phyloP scores from a whole-genome alignment of 2,797 vertebrate species.

The Rhabdophis nuchalis region DNA sequence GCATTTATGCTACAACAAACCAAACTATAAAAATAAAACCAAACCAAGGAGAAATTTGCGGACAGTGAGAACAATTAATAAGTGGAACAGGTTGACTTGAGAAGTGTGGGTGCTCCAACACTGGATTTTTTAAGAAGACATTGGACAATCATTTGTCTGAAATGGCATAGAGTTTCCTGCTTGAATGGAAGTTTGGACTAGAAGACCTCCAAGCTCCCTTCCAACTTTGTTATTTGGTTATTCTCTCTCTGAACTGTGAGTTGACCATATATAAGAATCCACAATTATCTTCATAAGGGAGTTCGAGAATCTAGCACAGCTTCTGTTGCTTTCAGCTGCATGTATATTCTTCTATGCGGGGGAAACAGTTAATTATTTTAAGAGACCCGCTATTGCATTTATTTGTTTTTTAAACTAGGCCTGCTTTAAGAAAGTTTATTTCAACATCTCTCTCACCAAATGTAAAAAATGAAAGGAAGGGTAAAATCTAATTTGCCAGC shows the following conservation, averaged over 20 bases:
- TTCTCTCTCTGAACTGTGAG: not conserved
- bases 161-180: not conserved
- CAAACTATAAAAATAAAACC: not conserved
- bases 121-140: not conserved
- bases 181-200: not conserved
- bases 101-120: no score
- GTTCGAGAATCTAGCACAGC: no score
- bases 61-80: not conserved
- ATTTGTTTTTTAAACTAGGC: not conserved
- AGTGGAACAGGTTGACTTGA: not conserved
- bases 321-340: not conserved
- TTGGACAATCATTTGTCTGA: not conserved
- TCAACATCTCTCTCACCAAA: not conserved
- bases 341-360: no score
- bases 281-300: not conserved
- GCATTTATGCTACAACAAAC: not conserved
- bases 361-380: not conserved
- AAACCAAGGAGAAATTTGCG: not conserved
- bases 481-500: slow-evolving; percentile 25
- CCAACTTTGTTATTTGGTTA: not conserved
- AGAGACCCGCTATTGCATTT: not conserved
- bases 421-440: not conserved
- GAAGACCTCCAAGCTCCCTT: not conserved
- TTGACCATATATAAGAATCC: not conserved
- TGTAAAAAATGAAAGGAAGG: slow-evolving; percentile 2